Percentiles rank a stretch among this genome's conserved stretches.
Conservation (phyloP, 2,797 vertebrate species). For the Leontocebus nigricollis region DNA sequence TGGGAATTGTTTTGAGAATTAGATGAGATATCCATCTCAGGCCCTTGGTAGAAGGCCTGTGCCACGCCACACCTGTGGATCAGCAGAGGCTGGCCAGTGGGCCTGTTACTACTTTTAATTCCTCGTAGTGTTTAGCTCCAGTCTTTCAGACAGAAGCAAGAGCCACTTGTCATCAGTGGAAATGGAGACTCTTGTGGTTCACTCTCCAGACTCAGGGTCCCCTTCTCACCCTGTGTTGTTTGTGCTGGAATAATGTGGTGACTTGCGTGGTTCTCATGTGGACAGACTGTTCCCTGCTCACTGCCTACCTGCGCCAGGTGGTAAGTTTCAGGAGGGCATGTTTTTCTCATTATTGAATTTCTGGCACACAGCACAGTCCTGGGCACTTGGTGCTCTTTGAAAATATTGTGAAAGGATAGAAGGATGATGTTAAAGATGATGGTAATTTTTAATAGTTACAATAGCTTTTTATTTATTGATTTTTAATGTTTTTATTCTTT, state of each 20-base stretch:
- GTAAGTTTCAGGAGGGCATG: background rate
- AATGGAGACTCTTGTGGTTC: background rate
- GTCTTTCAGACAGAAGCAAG: background rate
- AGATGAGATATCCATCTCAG: background rate
- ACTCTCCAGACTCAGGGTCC: rapidly evolving
- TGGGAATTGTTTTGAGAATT: too few species aligned
- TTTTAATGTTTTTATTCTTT: too few species aligned
- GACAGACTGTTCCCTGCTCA: rapidly evolving
- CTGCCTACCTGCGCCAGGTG: too few species aligned
- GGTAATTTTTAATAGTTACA: background rate
- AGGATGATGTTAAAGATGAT: background rate
- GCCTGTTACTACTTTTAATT: rapidly evolving
- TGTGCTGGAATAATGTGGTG: rapidly evolving
- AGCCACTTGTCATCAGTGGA: background rate
- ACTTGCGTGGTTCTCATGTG: rapidly evolving
- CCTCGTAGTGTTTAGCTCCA: background rate
- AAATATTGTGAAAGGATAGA: background rate
- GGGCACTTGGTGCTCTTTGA: background rate
- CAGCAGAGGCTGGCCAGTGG: rapidly evolving
- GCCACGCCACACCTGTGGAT: too few species aligned
- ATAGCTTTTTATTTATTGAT: too few species aligned
- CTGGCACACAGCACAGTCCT: background rate
- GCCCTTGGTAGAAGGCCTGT: background rate
- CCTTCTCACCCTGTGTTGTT: background rate
- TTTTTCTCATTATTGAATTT: background rate